Base-by-base conservation (phyloP, 2,797 vertebrate species). In the Enteromius trimaculatus region DNA sequence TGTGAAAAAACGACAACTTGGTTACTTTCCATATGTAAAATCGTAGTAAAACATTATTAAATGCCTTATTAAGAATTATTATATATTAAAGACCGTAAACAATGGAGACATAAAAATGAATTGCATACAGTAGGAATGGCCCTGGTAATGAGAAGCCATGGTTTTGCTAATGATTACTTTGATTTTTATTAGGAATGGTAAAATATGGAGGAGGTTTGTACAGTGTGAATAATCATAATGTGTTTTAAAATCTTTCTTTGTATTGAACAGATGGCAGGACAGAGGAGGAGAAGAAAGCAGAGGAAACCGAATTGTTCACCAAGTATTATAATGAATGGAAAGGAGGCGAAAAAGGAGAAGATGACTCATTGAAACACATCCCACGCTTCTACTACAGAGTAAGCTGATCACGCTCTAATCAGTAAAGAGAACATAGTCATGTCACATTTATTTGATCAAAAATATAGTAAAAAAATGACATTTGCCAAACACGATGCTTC, bases 361-460 rank as follows among this genome's bases (percentile, higher is more conserved):
- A 91, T 74, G 68, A 88, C 1, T 96, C 96, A 0, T 97, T 96
- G 82, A 94, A 89, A 23, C 96, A 93, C 85, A 98, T 99, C 88
- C 98, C 98, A 1, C 94, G 97, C 0, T 99, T 99, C 94, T 99
- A 99, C 90, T 99, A 98, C 88, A 95, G 95, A 93, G 98, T 97
- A 94, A 94, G 95, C 89, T 26, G 0, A 19, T 23, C 37, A 29
- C 1, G 14, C 10, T 72, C 11, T 70, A 6, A 71, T 31, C 5
- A 23, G n/a, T 16, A 81, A 72, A 14, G 16, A 70, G 34, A 60
- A 29, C 3, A 69, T 5, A 39, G 17, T 53, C n/a, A 4, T 55
- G n/a, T 58, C n/a, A 70, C 2, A 31, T 51, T 21, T 34, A 51
- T 72, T 51, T 31, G 47, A 51, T 19, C 16, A 72, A 49, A 49